A percentile compares a stretch with the other conserved stretches of the same genome.
phyloP scores from a whole-genome alignment of 2,888 invertebrate species.

The Tuberolachnus salignus region DNA sequence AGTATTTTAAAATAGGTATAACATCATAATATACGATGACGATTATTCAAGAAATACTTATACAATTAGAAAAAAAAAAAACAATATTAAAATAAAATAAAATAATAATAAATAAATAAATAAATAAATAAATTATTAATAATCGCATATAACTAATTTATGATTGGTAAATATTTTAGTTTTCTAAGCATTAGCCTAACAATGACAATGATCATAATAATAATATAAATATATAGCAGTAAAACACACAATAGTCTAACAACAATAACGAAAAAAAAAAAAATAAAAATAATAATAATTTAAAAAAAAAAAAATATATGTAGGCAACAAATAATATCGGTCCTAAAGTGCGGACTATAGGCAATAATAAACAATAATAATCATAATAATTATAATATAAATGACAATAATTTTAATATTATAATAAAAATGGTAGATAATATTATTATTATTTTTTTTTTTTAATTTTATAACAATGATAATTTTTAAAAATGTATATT shows the following conservation, averaged over 20 bases:
- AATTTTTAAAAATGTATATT: not conserved
- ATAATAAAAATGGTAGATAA: not conserved
- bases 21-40: slow-evolving; percentile 4
- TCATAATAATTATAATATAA: slow-evolving; percentile 14
- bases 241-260: slow-evolving; percentile 55
- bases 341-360: slow-evolving; percentile 38
- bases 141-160: slow-evolving; percentile 29
- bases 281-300: no score
- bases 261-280: slow-evolving; percentile 53
- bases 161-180: not conserved
- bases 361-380: slow-evolving; percentile 51
- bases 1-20: not conserved
- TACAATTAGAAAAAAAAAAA: slow-evolving; percentile 12
- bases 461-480: not conserved
- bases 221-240: slow-evolving; percentile 32
- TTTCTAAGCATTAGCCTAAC: slow-evolving; percentile 40
- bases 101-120: no score
- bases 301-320: slow-evolving; percentile 26
- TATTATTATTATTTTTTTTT: no score
- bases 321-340: slow-evolving; percentile 43
- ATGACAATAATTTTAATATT: slow-evolving; percentile 17
- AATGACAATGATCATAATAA: slow-evolving; percentile 34
- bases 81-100: slow-evolving; percentile 3
- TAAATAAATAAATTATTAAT: no score
- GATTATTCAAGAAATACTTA: slow-evolving; percentile 16